A percentile compares a stretch with the other conserved stretches of the same genome.
Evolutionary conservation across 2,797 vertebrate genomes (phyloP).

Genomic region (Fistularia commersonii): DNA sequence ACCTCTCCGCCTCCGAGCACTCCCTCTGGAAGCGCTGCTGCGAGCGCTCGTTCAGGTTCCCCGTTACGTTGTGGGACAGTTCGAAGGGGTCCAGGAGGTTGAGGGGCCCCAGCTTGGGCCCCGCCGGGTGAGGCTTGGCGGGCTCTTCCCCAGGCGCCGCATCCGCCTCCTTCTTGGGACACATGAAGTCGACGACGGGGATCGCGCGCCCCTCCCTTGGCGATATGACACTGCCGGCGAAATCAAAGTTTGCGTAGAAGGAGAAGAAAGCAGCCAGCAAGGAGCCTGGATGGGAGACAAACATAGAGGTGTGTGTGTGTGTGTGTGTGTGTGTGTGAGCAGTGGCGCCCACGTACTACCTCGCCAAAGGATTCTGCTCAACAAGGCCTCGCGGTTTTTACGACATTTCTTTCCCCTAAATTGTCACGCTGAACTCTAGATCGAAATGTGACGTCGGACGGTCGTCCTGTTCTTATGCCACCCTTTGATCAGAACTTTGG

Average conservation of each 20-base stretch:
- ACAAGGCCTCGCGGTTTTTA: too few relatives aligned
- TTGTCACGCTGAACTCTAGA: too few relatives aligned
- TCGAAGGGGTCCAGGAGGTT: slow-evolving; percentile 93
- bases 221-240: slow-evolving; percentile 76
- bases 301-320: too few relatives aligned
- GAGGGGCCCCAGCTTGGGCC: slow-evolving; percentile 74
- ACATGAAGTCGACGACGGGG: slow-evolving; percentile 70
- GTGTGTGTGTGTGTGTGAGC: too few relatives aligned
- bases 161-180: slow-evolving; percentile 26
- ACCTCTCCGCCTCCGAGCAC: slow-evolving; percentile 80
- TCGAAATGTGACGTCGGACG: too few relatives aligned
- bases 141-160: slow-evolving; percentile 24
- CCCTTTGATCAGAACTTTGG: too few relatives aligned
- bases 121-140: slow-evolving; percentile 3
- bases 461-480: too few relatives aligned
- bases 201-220: slow-evolving; percentile 72
- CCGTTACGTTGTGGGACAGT: slow-evolving; percentile 87
- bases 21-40: slow-evolving; percentile 74
- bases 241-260: slow-evolving; percentile 80
- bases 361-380: too few relatives aligned
- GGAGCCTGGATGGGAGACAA: slow-evolving; percentile 61
- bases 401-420: too few relatives aligned
- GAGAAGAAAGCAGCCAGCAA: slow-evolving; percentile 86
- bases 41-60: slow-evolving; percentile 81
- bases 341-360: too few relatives aligned